These are phyloP conservation scores for Autographa gamma DNA, from an alignment of 2,888 invertebrate genomes.

Conservation along the genomic window DNA sequence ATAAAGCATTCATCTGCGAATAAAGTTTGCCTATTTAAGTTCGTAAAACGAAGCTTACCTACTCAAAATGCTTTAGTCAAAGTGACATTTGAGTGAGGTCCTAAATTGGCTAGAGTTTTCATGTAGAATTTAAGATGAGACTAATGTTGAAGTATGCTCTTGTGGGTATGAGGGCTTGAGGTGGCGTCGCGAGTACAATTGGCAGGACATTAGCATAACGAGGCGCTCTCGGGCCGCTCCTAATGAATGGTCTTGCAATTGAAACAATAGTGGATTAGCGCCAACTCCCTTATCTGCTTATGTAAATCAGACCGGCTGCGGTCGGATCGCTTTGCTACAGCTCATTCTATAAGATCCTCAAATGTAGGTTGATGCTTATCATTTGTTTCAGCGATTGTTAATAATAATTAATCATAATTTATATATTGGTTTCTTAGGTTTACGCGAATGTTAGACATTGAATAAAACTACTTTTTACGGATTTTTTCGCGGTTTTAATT, in stretches of 20 bases:
- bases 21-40: constrained; percentile 23
- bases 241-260: constrained; percentile 85
- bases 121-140: constrained; percentile 40
- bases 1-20: constrained; percentile 13
- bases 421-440: no score
- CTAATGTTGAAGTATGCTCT: constrained; percentile 29
- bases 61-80: constrained; percentile 29
- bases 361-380: constrained; percentile 34
- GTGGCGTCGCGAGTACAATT: constrained; percentile 65
- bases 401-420: no score
- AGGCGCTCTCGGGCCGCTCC: constrained; percentile 69
- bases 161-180: constrained; percentile 52
- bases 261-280: constrained; percentile 83
- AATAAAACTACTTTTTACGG: no score
- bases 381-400: constrained; percentile 8
- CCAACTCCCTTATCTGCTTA: constrained; percentile 78
- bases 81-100: constrained; percentile 44
- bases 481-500: no score
- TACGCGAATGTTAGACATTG: no score
- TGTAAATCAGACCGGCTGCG: constrained; percentile 66
- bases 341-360: constrained; percentile 45
- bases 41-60: constrained; percentile 23
- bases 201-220: constrained; percentile 81
- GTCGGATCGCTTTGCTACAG: constrained; percentile 51
- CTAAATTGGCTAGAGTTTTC: constrained; percentile 37